Evolutionary conservation across 2,888 invertebrate species (phyloP), one percentile per base, ranked within the genome.

Genomic region (Trachelus iudaicus): DNA sequence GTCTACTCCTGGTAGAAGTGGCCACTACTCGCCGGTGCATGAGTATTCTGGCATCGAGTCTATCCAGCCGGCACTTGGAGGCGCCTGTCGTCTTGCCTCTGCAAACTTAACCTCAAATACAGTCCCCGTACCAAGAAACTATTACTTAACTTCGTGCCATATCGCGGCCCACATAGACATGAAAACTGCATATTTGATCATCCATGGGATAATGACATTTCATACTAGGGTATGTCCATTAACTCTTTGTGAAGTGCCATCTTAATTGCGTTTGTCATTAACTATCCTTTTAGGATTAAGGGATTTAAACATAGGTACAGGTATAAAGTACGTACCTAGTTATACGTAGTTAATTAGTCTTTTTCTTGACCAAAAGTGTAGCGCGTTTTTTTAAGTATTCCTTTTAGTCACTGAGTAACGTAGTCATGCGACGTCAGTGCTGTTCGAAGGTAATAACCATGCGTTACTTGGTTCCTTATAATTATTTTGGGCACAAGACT

Each of bases 251-350:
- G 56, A 56, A 56, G 9, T 6, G 6, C 2, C 56, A 56, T 73
- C 79, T 79, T 85, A 85, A 85, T 85, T 84, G 79, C 79, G 77
- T 81, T 81, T 76, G 81, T 80, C 80, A 77, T 77, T 73, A 80
- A 83, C 79, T 79, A 75, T 40, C 74, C 81, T 82, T 79, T 69
- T 69, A 34, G 69, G 76, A 79, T 77, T 82, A 82, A 83, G 56
- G 56, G 15, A 56, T 9, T 56, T 56, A 56, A 56, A 6, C 9
- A 56, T 56, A 23, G 9, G 56, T 23, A 56, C 56, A 56, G 56
- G 56, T 56, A 56, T 56, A 56, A 15, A 15, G 15, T 15, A 40
- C 40, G 56, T 56, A 23, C 23, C 56, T 56, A 56, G 56, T 56
- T 56, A 56, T 23, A 56, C 56, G 23, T 56, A 9, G 56, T 9